These are phyloP conservation scores for Trachelus troglodyta DNA, from an alignment of 2,888 invertebrate species.

Conservation along the genomic window DNA sequence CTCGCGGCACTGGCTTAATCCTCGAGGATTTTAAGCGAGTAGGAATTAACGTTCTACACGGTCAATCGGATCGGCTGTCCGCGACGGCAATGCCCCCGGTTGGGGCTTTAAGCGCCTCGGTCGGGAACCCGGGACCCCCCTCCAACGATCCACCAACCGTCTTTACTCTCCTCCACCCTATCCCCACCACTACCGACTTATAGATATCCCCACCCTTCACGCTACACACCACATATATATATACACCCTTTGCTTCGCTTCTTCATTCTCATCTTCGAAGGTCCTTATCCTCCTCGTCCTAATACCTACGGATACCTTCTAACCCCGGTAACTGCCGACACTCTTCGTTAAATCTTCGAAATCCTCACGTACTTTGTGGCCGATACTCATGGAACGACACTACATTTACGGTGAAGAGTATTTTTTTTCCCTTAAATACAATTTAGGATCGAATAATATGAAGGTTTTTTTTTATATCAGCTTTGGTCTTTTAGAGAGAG, in stretches of 20 bases:
- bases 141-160: slow-evolving; percentile 23
- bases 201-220: background rate
- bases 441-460: background rate
- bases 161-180: slow-evolving; percentile 13
- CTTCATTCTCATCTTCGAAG: background rate
- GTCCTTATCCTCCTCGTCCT: background rate
- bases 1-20: background rate
- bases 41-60: background rate
- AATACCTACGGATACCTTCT: background rate
- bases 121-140: slow-evolving; percentile 47
- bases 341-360: background rate
- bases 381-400: background rate
- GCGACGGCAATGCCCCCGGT: slow-evolving; percentile 61
- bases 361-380: background rate
- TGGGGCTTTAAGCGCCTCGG: slow-evolving; percentile 52
- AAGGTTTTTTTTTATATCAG: too few relatives aligned
- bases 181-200: slow-evolving; percentile 34
- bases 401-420: background rate
- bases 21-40: background rate
- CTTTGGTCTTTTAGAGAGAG: too few relatives aligned
- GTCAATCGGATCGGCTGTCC: slow-evolving; percentile 51
- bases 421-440: background rate
- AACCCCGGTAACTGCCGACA: background rate
- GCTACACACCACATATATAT: background rate
- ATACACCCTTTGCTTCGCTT: background rate